These are phyloP conservation scores for Lymantria dispar DNA, from an alignment of 2,888 invertebrate species.

Conservation along the genomic window DNA sequence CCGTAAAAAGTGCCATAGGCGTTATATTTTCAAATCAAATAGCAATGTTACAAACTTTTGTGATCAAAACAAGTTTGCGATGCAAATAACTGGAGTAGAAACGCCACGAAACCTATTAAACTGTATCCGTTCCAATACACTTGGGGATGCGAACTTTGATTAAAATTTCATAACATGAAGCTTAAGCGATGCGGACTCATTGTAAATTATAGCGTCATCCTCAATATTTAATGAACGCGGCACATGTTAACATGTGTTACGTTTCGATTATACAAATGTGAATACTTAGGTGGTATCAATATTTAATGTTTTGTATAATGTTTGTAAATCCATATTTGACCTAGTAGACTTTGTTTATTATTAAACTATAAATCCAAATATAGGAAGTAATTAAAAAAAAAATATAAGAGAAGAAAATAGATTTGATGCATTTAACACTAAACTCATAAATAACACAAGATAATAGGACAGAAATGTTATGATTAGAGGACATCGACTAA, in stretches of 20 bases:
- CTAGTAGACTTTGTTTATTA: no score
- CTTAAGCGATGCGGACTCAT: conserved; percentile 60
- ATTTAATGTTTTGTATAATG: conserved; percentile 9
- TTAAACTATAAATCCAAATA: no score
- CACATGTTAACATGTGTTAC: conserved; percentile 53
- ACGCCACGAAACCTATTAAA: conserved; percentile 55
- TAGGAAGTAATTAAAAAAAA: no score
- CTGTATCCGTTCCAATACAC: conserved; percentile 55
- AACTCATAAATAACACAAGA: neutral
- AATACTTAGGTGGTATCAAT: conserved; percentile 30
- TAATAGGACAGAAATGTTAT: conserved; percentile 24
- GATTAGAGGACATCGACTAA: conserved; percentile 28
- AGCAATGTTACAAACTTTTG: conserved; percentile 39
- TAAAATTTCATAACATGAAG: conserved; percentile 74
- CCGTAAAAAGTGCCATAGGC: neutral
- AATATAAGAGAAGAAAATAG: no score
- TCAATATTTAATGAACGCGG: conserved; percentile 65
- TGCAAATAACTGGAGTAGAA: conserved; percentile 52
- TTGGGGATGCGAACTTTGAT: conserved; percentile 71
- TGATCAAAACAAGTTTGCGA: conserved; percentile 46
- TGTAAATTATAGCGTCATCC: conserved; percentile 62
- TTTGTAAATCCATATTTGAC: no score
- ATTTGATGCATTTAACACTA: no score
- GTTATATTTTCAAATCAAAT: conserved; percentile 33
- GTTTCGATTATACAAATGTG: conserved; percentile 31